phyloP scores from a whole-genome alignment of 2,113 vertebrate genomes.

The Scalopus aquaticus region DNA sequence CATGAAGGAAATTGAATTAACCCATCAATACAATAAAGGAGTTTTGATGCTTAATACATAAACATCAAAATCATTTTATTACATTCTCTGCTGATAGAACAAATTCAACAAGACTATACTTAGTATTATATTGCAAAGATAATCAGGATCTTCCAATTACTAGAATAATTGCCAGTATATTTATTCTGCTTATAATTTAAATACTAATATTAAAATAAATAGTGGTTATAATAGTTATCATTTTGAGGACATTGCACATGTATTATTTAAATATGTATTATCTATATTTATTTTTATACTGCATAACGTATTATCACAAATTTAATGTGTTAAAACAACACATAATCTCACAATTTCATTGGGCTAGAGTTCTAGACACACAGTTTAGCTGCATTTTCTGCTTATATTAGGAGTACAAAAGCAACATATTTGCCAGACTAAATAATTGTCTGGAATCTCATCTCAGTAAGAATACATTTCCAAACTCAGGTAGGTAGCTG shows the following conservation, averaged over 20 bases:
- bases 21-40: neutral
- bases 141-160: neutral
- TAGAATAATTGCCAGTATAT: neutral
- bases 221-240: neutral
- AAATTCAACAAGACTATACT: neutral
- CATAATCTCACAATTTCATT: neutral
- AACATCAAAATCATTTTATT: neutral
- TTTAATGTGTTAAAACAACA: neutral
- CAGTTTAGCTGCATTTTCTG: neutral
- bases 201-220: neutral
- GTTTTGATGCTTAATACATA: neutral
- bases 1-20: neutral
- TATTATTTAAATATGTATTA: neutral
- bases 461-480: neutral
- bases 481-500: neutral
- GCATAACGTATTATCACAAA: neutral
- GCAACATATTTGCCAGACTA: neutral
- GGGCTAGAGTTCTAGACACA: too few species aligned
- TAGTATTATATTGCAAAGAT: neutral
- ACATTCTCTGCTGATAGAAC: neutral
- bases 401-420: neutral
- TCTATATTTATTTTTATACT: neutral
- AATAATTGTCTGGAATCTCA: neutral
- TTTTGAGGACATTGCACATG: neutral
- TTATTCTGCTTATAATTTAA: neutral